phyloP scores from a whole-genome alignment of 2,797 vertebrate species.

The Brachyalestes nurse region DNA sequence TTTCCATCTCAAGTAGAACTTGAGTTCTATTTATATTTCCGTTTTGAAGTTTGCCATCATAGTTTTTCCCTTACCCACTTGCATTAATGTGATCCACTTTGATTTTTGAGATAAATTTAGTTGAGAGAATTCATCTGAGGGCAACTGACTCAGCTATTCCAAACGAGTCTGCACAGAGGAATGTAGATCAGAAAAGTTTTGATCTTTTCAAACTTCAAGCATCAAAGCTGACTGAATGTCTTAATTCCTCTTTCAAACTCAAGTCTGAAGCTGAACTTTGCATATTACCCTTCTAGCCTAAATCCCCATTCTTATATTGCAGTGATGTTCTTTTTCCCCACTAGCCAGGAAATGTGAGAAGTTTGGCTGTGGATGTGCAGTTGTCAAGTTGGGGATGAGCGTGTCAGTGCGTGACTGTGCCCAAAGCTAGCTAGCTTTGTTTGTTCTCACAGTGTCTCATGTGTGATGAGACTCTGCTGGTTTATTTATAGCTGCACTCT shows the following conservation, averaged over 20 bases:
- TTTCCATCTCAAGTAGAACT: background rate
- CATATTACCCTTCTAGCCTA: background rate
- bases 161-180: background rate
- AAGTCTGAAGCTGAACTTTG: background rate
- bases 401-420: conserved; percentile 6
- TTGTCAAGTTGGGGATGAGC: conserved; percentile 7
- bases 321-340: background rate
- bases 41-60: background rate
- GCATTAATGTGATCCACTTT: background rate
- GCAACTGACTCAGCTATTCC: conserved; percentile 8
- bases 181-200: background rate
- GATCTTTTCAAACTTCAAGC: background rate
- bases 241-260: background rate
- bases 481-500: conserved; percentile 42
- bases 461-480: conserved; percentile 3
- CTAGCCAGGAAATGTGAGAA: conserved; percentile 30
- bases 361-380: conserved; percentile 13
- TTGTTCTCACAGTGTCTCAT: background rate
- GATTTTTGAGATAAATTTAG: background rate
- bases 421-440: conserved; percentile 2
- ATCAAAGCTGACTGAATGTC: background rate
- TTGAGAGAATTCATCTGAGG: background rate
- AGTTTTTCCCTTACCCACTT: background rate
- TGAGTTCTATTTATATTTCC: background rate
- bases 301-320: background rate